Conservation (phyloP, 2,797 vertebrate genomes). For the Knipowitschia caucasica region DNA sequence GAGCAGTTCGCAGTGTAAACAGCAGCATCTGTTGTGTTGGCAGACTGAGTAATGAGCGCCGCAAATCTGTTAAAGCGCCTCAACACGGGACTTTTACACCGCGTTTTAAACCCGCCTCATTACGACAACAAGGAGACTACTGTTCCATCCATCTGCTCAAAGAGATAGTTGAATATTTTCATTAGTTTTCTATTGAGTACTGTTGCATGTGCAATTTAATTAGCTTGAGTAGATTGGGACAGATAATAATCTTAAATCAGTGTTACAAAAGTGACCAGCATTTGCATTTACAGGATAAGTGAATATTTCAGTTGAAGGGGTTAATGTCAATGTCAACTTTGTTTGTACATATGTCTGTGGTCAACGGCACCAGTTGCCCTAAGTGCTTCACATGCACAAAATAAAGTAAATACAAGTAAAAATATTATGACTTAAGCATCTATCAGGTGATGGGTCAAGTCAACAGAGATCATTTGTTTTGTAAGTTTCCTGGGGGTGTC, state of each 20-base stretch:
- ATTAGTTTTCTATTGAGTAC: neutral
- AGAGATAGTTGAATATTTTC: conserved; percentile 1
- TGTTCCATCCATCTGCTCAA: neutral
- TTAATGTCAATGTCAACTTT: too few relatives aligned
- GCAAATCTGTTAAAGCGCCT: conserved; percentile 2
- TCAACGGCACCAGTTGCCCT: too few relatives aligned
- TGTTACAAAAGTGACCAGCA: neutral
- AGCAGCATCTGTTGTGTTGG: conserved; percentile 12
- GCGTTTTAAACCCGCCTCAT: conserved; percentile 6
- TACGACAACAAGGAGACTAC: conserved; percentile 6
- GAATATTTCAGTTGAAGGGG: too few relatives aligned
- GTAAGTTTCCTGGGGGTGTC: too few relatives aligned
- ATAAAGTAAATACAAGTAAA: too few relatives aligned
- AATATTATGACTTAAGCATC: too few relatives aligned
- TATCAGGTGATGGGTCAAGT: too few relatives aligned
- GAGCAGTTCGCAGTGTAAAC: conserved; percentile 8
- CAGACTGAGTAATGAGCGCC: conserved; percentile 2
- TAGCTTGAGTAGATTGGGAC: neutral
- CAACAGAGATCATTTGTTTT: too few relatives aligned
- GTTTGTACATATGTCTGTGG: too few relatives aligned
- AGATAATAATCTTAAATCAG: too few relatives aligned
- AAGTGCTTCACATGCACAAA: too few relatives aligned
- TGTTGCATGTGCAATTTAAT: neutral
- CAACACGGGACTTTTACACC: conserved; percentile 13
- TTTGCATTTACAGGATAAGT: neutral